Base-by-base conservation (phyloP, 2,797 vertebrate species). In the Trachurus trachurus region DNA sequence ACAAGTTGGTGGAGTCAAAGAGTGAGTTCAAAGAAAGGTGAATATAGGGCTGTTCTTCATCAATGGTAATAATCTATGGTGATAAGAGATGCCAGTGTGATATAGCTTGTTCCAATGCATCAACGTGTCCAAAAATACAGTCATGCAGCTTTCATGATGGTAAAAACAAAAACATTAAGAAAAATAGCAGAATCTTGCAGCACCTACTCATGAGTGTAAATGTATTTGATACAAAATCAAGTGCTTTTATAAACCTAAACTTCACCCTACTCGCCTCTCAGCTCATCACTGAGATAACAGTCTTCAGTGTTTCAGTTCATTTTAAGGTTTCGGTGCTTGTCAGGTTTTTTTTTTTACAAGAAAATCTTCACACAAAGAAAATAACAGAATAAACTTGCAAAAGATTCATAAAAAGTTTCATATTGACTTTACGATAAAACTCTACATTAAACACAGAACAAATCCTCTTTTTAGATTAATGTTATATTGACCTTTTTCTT, bases 401-500 rank as follows among this genome's bases (percentile, higher is more conserved):
- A 29, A 60, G 6, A 10, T 21, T 40, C 2, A 15, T 26, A 34
- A 31, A 68, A 62, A 50, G 1, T 17, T 49, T 16, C 5, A 52
- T 9, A 6, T 31, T 47, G 45, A 67, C 26, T 21, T 72, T 47
- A 54, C 26, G 56, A 7, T 63, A 56, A 31, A 53, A 42, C 76
- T 58, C 13, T 64, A 74, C 47, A 76, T 5, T 26, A 21, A 49
- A 49, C 29, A 40, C 1, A 34, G 31, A 6, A 11, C 29, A n/a
- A 13, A 22, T 11, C 10, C 21, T 59, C 19, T 60, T 16, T 47
- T 50, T 47, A 9, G 47, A 6, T 37, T 19, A 29, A 45, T 57
- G 4, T 40, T 56, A 31, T 37, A 44, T 65, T 17, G 19, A 53
- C n/a, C 9, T 6, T 54, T 17, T 29, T 9, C 6, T 8, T 37